Evolutionary conservation across 2,888 invertebrate species (phyloP).

Genomic region (Siphonodentalium dalli): DNA sequence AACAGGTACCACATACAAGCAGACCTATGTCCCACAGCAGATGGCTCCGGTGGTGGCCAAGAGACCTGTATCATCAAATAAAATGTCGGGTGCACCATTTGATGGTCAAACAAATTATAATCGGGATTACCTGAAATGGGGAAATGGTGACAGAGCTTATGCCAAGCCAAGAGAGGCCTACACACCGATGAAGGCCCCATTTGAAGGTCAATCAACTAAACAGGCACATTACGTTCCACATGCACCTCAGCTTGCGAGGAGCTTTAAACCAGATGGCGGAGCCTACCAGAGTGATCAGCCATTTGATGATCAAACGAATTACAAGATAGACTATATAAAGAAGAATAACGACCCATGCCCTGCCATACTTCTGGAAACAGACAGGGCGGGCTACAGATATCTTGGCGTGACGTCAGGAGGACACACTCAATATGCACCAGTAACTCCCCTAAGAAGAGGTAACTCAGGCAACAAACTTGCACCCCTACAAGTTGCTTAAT

Average conservation of each 20-base stretch:
- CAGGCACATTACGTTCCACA: constrained; percentile 57
- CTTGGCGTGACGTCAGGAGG: too few relatives aligned
- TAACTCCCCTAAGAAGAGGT: too few relatives aligned
- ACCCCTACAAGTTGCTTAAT: too few relatives aligned
- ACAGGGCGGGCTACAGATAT: constrained; percentile 37
- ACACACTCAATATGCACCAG: too few relatives aligned
- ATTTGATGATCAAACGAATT: constrained; percentile 61
- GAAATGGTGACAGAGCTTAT: constrained; percentile 38
- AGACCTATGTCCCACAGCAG: constrained; percentile 50
- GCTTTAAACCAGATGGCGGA: constrained; percentile 44
- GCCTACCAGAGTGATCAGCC: constrained; percentile 45
- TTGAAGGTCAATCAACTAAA: constrained; percentile 61
- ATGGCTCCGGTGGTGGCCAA: constrained; percentile 40
- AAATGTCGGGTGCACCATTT: constrained; percentile 43
- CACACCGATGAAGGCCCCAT: constrained; percentile 57
- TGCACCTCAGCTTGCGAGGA: constrained; percentile 31
- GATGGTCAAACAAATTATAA: constrained; percentile 57
- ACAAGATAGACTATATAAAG: constrained; percentile 56
- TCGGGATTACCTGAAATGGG: constrained; percentile 54
- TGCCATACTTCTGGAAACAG: constrained; percentile 53
- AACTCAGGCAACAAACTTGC: too few relatives aligned
- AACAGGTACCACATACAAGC: constrained; percentile 54
- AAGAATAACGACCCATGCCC: constrained; percentile 56
- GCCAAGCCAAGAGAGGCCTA: constrained; percentile 49
- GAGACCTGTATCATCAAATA: constrained; percentile 40